A percentile compares a stretch with the other conserved stretches of the same genome.
Evolutionary conservation across 2,888 invertebrate genomes (phyloP).

Genomic region (Sepiola atlantica): DNA sequence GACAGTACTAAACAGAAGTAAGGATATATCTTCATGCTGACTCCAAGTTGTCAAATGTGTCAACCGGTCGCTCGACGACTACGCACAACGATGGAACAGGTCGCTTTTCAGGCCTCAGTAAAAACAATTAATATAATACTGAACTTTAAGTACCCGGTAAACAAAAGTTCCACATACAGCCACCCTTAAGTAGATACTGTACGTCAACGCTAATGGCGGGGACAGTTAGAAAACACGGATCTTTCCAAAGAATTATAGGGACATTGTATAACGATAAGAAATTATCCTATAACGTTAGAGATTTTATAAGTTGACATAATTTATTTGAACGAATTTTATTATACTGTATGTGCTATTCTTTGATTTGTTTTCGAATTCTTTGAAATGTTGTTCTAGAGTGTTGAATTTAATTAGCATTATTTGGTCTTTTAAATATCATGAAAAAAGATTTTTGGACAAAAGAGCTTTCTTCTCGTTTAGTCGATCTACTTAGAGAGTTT

Average conservation of each 20-base stretch:
- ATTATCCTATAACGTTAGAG: no score
- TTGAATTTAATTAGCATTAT: no score
- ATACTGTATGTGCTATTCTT: no score
- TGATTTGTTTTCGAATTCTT: no score
- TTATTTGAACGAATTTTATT: no score
- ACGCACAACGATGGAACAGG: background rate
- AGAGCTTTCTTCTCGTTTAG: no score
- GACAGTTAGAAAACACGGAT: background rate
- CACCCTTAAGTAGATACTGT: background rate
- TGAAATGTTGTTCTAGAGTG: no score
- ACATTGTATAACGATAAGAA: no score
- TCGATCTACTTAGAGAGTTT: no score
- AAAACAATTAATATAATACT: background rate
- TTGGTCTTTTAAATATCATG: no score
- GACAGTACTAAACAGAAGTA: background rate
- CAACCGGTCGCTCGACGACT: background rate
- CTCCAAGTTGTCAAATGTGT: background rate
- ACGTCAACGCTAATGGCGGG: background rate
- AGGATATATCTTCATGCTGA: slow-evolving; percentile 6
- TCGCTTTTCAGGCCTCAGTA: background rate
- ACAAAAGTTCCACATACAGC: background rate
- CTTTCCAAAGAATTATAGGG: background rate
- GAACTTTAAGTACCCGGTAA: background rate
- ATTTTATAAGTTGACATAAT: no score
- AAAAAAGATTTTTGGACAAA: no score